phyloP scores from a whole-genome alignment of 2,888 invertebrate species.

The Neocrepidodera transversa region DNA sequence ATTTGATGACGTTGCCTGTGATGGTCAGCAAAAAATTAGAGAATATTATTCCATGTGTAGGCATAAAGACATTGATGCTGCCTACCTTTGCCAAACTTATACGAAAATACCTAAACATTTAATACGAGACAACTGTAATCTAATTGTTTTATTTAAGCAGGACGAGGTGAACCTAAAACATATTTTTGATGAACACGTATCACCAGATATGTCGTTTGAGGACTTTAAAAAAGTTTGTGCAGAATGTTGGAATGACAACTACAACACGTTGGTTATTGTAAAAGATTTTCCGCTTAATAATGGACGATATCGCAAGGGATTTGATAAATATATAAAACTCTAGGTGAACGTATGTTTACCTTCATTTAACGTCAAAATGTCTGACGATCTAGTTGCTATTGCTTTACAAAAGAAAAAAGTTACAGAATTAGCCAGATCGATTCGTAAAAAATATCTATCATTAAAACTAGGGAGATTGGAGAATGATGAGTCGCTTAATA shows the following conservation, averaged over 20 bases:
- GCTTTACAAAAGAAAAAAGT: not conserved
- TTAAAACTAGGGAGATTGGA: not conserved
- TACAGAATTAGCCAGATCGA: not conserved
- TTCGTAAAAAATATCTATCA: not conserved
- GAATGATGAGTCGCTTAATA: not conserved
- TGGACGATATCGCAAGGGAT: conserved; percentile 19
- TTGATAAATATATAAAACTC: conserved; percentile 18
- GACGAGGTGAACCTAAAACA: conserved; percentile 33
- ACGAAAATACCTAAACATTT: conserved; percentile 22
- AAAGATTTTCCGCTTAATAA: conserved; percentile 15
- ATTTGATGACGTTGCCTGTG: not conserved
- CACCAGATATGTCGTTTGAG: conserved; percentile 14
- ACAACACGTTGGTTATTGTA: conserved; percentile 8
- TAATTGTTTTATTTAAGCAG: conserved; percentile 49
- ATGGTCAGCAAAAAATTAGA: not conserved
- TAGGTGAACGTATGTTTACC: not conserved
- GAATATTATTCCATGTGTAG: not conserved
- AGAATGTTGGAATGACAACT: conserved; percentile 8
- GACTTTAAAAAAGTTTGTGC: conserved; percentile 17
- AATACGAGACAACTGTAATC: conserved; percentile 14
- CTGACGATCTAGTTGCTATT: not conserved
- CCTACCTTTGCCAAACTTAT: conserved; percentile 22
- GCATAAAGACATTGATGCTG: not conserved
- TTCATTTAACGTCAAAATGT: no score
- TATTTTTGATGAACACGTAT: conserved; percentile 21